Base-by-base conservation (phyloP, 2,113 vertebrate species). In the Pampusana beccarii region DNA sequence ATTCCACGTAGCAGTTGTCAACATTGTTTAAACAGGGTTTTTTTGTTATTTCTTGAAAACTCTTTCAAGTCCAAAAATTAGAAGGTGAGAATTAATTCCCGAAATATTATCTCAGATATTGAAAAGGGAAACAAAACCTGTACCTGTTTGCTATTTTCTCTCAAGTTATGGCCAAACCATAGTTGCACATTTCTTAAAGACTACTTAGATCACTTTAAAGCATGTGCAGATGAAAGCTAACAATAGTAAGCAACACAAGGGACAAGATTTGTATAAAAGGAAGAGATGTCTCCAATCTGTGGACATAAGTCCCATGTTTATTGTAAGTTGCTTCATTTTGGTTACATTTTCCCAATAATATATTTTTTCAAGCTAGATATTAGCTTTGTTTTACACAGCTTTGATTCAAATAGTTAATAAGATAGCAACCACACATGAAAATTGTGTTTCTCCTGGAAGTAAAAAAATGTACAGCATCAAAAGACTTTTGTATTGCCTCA, bases 211-310 rank as follows among this genome's bases (percentile, higher is more conserved):
- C 5, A 79, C 62, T 93, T 67, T 25, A 78, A 79, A 25, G 11
- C 20, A 61, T 4, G 10, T 8, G 21, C 16, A 29, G 40, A 60
- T 34, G 7, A 85, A 81, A 81, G 18, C 2, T 36, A 25, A 44
- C 1, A 4, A 11, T 0, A 81, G 14, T 0, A 62, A 40, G 5
- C 26, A 62, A 50, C 7, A n/a, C 16, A 36, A 58, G n/a, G 13
- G 11, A 75, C 8, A 66, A 16, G 23, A 57, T 8, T 4, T 31
- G 2, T 7, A 33, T 20, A 19, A 85, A 74, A 71, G 29, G 20
- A 66, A 61, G 9, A 57, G 9, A 26, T 20, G 11, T 7, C 51
- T 66, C 24, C 26, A 33, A 16, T 13, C 33, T 38, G 16, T 23
- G 21, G 13, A 5, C 2, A 1, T 6, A 33, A 57, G 6, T 61